Evolutionary conservation across 92 coral and sea anemone genomes (phyloP).

Genomic region (Zoanthus sansibaricus): DNA sequence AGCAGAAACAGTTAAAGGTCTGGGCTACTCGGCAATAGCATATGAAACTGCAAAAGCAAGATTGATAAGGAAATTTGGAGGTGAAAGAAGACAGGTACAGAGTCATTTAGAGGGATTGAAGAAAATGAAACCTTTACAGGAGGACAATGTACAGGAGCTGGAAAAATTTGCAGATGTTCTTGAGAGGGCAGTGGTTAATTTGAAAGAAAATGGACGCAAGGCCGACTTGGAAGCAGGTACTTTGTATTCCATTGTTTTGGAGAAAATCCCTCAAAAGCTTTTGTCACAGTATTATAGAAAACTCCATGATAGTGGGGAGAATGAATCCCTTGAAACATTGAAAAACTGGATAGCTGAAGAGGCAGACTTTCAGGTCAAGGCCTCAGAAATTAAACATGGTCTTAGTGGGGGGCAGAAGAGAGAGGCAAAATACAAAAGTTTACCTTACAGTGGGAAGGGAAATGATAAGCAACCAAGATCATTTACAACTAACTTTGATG

Average conservation of each 20-base stretch:
- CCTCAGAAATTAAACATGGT: constrained; percentile 68
- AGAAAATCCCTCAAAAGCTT: constrained; percentile 65
- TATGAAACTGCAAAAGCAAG: constrained; percentile 55
- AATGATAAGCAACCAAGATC: constrained; percentile 22
- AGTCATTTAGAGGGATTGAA: constrained; percentile 34
- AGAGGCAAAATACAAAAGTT: constrained; percentile 8
- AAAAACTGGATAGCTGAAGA: constrained; percentile 71
- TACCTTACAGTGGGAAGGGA: constrained; percentile 14
- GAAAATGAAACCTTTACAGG: constrained; percentile 57
- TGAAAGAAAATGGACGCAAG: constrained; percentile 58
- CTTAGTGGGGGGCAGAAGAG: constrained; percentile 44
- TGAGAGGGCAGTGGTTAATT: constrained; percentile 61
- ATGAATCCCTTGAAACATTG: constrained; percentile 56
- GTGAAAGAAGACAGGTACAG: constrained; percentile 52
- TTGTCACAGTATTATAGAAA: constrained; percentile 56
- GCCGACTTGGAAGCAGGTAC: constrained; percentile 68
- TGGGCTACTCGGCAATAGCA: constrained; percentile 65
- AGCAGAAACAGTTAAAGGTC: constrained; percentile 55
- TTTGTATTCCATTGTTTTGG: constrained; percentile 59
- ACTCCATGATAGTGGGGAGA: constrained; percentile 49
- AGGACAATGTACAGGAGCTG: constrained; percentile 63
- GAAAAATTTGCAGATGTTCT: constrained; percentile 72
- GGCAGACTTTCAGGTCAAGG: constrained; percentile 72
- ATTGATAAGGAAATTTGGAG: constrained; percentile 54
- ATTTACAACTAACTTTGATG: constrained; percentile 5